Evolutionary conservation across 2,113 vertebrate genomes (phyloP).

Genomic region (Actenoides lindsayi): DNA sequence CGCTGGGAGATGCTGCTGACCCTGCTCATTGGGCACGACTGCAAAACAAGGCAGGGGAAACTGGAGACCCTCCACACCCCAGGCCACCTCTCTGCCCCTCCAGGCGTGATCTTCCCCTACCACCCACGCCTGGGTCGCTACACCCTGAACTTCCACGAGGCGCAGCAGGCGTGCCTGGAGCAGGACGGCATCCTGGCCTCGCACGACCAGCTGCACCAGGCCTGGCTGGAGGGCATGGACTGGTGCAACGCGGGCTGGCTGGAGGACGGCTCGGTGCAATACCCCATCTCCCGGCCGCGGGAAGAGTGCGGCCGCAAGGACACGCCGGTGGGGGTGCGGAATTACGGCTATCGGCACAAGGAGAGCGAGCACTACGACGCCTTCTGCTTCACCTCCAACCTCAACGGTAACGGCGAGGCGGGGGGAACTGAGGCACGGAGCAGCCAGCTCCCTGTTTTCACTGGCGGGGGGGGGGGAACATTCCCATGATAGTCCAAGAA

Average conservation of each 20-base stretch:
- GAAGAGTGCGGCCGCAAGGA: conserved; percentile 88
- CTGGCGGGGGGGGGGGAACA: fast-evolving
- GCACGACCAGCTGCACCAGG: conserved; percentile 89
- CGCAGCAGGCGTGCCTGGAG: conserved; percentile 83
- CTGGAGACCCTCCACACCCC: background rate
- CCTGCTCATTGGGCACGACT: fast-evolving
- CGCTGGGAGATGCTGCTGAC: too few species aligned
- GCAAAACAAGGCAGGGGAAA: background rate
- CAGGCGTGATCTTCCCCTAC: conserved; percentile 95
- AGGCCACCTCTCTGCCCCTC: fast-evolving
- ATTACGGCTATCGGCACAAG: conserved; percentile 93
- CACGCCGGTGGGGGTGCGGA: conserved; percentile 84
- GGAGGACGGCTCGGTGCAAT: conserved; percentile 92
- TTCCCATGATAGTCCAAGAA: fast-evolving
- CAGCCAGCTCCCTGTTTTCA: fast-evolving
- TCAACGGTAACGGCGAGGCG: conserved; percentile 76
- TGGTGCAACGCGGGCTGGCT: conserved; percentile 98
- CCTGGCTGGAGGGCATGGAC: conserved; percentile 91
- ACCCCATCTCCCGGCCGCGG: conserved; percentile 89
- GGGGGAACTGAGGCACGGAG: background rate
- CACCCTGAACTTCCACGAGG: conserved; percentile 89
- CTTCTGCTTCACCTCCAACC: conserved; percentile 96
- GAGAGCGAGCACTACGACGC: conserved; percentile 90
- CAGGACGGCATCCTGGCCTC: conserved; percentile 95
- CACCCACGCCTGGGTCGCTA: conserved; percentile 90